Evolutionary conservation across 2,797 vertebrate genomes (phyloP).

Genomic region (Crenuchus spilurus): DNA sequence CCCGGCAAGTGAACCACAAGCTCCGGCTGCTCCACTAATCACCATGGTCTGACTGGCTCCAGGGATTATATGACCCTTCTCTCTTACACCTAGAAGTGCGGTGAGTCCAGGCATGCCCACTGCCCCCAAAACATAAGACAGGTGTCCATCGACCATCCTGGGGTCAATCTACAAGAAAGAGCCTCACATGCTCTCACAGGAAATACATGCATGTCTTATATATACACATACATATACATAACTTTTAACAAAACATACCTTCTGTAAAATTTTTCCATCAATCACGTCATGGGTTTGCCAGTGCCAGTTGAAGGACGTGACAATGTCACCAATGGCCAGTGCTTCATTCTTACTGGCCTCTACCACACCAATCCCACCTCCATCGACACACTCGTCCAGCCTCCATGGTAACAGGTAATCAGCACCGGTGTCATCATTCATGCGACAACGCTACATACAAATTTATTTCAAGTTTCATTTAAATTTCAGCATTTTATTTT

Average conservation of each 20-base stretch:
- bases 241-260: conserved; percentile 77
- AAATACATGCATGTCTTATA: background rate
- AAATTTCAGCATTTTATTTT: no score
- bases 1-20: conserved; percentile 92
- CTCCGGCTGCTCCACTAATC: conserved; percentile 92
- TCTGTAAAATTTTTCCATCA: conserved; percentile 80
- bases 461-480: no score
- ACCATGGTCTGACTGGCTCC: conserved; percentile 92
- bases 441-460: conserved; percentile 85
- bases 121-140: conserved; percentile 91
- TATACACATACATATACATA: background rate
- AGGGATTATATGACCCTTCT: conserved; percentile 85
- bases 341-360: conserved; percentile 79
- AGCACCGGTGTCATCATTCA: conserved; percentile 89
- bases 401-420: conserved; percentile 88
- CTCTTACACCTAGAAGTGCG: conserved; percentile 85
- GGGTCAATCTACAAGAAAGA: conserved; percentile 81
- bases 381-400: conserved; percentile 81
- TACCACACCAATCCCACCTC: conserved; percentile 88
- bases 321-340: conserved; percentile 78
- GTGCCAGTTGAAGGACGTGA: conserved; percentile 89
- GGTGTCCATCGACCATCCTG: conserved; percentile 80
- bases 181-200: background rate
- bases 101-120: conserved; percentile 91
- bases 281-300: conserved; percentile 89